phyloP scores from a whole-genome alignment of 2,113 vertebrate species.

The Collichthys lucidus region DNA sequence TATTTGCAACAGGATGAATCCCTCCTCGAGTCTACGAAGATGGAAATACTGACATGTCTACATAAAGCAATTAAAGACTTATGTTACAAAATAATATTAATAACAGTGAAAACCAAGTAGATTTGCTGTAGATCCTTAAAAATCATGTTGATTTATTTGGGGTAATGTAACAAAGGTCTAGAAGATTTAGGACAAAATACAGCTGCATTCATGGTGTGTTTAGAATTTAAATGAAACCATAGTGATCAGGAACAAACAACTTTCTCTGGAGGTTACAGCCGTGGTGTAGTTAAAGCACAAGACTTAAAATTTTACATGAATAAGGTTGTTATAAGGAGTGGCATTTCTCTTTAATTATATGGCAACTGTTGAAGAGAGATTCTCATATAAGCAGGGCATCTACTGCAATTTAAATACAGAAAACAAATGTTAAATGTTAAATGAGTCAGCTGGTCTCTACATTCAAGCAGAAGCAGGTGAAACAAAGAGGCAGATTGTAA shows the following conservation, averaged over 20 bases:
- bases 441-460: constrained; percentile 5
- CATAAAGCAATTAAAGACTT: neutral
- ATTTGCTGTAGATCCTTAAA: neutral
- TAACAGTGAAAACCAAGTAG: neutral
- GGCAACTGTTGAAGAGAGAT: neutral
- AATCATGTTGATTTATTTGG: neutral
- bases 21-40: neutral
- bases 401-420: too few species aligned
- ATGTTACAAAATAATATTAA: neutral
- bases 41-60: neutral
- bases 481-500: neutral
- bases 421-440: neutral
- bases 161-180: neutral
- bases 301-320: neutral
- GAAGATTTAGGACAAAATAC: too few species aligned
- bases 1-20: neutral
- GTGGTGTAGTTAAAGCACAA: neutral
- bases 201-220: too few species aligned
- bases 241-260: too few species aligned
- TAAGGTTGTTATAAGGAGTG: neutral
- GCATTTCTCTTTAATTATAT: neutral
- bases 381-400: too few species aligned
- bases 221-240: neutral
- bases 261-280: neutral
- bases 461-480: neutral